Evolutionary conservation across 1,140 invertebrate species (phyloP).

Genomic region (Agrypnia vestita): DNA sequence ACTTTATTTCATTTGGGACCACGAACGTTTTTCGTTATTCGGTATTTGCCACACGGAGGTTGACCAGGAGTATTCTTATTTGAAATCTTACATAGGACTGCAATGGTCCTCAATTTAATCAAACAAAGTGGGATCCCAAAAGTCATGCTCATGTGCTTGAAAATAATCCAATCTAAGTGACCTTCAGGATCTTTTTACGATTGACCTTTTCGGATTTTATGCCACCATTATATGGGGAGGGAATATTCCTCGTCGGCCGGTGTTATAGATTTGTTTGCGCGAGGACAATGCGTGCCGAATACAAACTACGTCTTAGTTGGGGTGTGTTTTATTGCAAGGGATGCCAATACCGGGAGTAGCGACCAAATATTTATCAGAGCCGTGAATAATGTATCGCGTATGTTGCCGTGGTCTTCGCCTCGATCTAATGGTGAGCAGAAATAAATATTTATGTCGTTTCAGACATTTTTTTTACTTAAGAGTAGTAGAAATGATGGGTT

Average conservation of each 20-base stretch:
- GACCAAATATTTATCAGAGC: conserved; percentile 32
- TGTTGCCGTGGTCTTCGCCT: too few relatives aligned
- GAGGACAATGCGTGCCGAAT: conserved; percentile 19
- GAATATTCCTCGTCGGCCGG: conserved; percentile 6
- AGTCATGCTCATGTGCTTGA: neutral
- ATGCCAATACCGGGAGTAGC: conserved; percentile 28
- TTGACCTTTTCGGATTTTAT: conserved; percentile 47
- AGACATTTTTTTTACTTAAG: too few relatives aligned
- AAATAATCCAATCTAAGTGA: conserved; percentile 42
- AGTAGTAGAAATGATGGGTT: too few relatives aligned
- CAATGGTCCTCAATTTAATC: conserved; percentile 28
- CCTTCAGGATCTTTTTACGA: conserved; percentile 42
- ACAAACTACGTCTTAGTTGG: conserved; percentile 14
- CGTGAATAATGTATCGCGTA: conserved; percentile 8
- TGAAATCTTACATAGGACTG: neutral
- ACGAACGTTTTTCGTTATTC: too few relatives aligned
- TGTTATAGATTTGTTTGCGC: conserved; percentile 33
- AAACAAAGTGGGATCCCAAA: conserved; percentile 26
- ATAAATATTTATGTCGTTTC: too few relatives aligned
- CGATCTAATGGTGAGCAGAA: too few relatives aligned
- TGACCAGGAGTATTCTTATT: neutral
- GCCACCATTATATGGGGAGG: conserved; percentile 12
- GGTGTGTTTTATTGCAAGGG: conserved; percentile 24
- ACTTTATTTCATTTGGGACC: too few relatives aligned
- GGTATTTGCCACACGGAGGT: too few relatives aligned